Conservation (phyloP, 2,113 vertebrate genomes). For the Toxotes chatareus region DNA sequence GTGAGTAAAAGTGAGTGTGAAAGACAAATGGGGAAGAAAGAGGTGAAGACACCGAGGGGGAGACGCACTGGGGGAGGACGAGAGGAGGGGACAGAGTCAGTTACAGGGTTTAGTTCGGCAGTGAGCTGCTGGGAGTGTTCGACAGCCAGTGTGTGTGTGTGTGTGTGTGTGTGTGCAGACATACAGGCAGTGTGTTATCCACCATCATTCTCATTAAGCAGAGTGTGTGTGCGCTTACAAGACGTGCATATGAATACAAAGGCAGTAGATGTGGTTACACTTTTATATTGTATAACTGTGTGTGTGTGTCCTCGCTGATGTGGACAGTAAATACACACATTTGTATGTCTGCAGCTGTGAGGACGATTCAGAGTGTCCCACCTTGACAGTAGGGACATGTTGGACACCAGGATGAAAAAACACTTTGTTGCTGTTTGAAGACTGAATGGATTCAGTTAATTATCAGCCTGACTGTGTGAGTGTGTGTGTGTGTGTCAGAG, state of each 20-base stretch:
- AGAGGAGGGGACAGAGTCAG: neutral
- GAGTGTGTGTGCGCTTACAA: constrained; percentile 1
- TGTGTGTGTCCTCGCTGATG: neutral
- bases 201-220: neutral
- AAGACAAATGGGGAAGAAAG: neutral
- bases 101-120: constrained; percentile 44
- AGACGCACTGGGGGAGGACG: neutral
- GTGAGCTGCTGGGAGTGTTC: constrained; percentile 53
- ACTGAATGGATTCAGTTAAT: too few relatives aligned
- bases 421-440: too few relatives aligned
- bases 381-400: too few relatives aligned
- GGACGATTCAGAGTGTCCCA: too few relatives aligned
- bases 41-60: neutral
- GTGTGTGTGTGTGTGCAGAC: constrained; percentile 12
- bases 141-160: constrained; percentile 33
- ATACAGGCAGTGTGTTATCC: neutral
- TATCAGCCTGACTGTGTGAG: neutral
- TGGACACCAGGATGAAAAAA: too few relatives aligned
- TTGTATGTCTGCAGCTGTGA: too few relatives aligned
- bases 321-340: too few relatives aligned
- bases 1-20: neutral
- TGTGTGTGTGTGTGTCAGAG: neutral
- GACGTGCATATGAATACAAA: constrained; percentile 30
- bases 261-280: constrained; percentile 9
- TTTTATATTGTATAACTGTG: neutral